A percentile compares a stretch with the other conserved stretches of the same genome.
These are phyloP conservation scores for Microchirus variegatus DNA, from an alignment of 2,797 vertebrate species.

Conservation along the genomic window DNA sequence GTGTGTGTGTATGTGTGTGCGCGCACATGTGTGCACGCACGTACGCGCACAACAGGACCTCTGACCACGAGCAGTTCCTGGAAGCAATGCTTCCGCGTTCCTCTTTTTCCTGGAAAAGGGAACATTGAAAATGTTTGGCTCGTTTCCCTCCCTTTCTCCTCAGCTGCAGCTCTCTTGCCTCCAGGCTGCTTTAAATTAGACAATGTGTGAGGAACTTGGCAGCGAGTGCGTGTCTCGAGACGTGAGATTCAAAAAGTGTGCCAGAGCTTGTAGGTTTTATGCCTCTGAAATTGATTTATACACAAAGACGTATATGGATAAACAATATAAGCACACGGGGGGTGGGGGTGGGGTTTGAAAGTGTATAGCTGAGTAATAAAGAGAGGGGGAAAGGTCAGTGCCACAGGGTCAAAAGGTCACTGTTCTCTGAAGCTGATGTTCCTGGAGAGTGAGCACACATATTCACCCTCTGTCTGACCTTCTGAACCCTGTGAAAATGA, in stretches of 20 bases:
- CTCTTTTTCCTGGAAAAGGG: constrained; percentile 95
- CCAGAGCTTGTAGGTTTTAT: constrained; percentile 20
- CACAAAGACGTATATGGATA: constrained; percentile 7
- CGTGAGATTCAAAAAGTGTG: constrained; percentile 44
- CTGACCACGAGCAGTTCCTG: constrained; percentile 90
- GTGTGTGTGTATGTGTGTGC: constrained; percentile 46
- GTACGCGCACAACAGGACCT: constrained; percentile 69
- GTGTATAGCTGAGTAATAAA: too few relatives aligned
- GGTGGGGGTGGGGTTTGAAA: not conserved
- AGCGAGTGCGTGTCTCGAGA: constrained; percentile 36
- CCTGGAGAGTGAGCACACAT: constrained; percentile 47
- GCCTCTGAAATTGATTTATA: constrained; percentile 32
- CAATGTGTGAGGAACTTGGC: constrained; percentile 60
- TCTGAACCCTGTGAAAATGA: not conserved
- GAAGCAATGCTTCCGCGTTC: constrained; percentile 89
- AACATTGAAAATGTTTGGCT: constrained; percentile 87
- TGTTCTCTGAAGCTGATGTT: constrained; percentile 46
- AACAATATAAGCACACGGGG: not conserved
- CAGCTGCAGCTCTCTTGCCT: constrained; percentile 56
- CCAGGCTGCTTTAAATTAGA: constrained; percentile 68
- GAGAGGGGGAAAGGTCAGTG: constrained; percentile 4
- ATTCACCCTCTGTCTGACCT: constrained; percentile 24
- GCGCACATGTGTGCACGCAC: constrained; percentile 44
- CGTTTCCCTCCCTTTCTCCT: constrained; percentile 73
- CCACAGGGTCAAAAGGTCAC: constrained; percentile 34